Percentiles rank a stretch among this genome's conserved stretches.
Conservation (phyloP, 2,113 vertebrate species). For the Triplophysa tibetana region DNA sequence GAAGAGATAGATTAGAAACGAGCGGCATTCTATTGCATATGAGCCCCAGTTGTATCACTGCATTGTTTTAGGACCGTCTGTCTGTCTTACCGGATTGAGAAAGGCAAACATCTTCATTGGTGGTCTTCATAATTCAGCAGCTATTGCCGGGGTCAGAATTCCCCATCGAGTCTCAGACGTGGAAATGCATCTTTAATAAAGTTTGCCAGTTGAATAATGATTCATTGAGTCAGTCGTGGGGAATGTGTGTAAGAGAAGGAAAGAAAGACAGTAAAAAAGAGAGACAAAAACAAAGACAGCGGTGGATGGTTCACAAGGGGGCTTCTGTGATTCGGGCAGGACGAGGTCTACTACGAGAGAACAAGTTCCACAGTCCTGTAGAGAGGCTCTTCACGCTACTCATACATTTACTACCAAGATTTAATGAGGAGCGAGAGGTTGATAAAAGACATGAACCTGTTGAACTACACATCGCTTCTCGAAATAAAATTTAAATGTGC, state of each 20-base stretch:
- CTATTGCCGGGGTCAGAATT: slow-evolving; percentile 73
- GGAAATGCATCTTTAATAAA: slow-evolving; percentile 76
- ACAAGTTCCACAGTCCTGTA: slow-evolving; percentile 1
- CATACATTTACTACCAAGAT: slow-evolving; percentile 20
- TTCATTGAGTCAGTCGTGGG: slow-evolving; percentile 53
- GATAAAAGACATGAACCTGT: slow-evolving; percentile 20
- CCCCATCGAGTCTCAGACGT: slow-evolving; percentile 72
- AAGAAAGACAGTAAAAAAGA: background rate
- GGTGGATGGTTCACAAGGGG: background rate
- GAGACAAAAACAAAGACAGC: slow-evolving; percentile 2
- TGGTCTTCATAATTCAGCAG: slow-evolving; percentile 77
- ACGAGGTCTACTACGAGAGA: background rate
- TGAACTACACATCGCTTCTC: slow-evolving; percentile 4
- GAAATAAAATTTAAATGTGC: slow-evolving; percentile 1
- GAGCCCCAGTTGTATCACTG: slow-evolving; percentile 61
- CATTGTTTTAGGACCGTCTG: slow-evolving; percentile 44
- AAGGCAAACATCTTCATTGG: slow-evolving; percentile 77
- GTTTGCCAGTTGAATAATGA: slow-evolving; percentile 70
- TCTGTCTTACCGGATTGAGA: slow-evolving; percentile 37
- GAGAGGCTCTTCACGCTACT: background rate
- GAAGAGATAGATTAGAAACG: too few species aligned
- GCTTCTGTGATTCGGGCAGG: background rate
- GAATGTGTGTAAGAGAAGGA: slow-evolving; percentile 1
- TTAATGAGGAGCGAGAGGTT: slow-evolving; percentile 42
- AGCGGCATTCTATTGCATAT: too few species aligned